Conservation (phyloP, 2,888 invertebrate genomes). For the Apamea crenata region DNA sequence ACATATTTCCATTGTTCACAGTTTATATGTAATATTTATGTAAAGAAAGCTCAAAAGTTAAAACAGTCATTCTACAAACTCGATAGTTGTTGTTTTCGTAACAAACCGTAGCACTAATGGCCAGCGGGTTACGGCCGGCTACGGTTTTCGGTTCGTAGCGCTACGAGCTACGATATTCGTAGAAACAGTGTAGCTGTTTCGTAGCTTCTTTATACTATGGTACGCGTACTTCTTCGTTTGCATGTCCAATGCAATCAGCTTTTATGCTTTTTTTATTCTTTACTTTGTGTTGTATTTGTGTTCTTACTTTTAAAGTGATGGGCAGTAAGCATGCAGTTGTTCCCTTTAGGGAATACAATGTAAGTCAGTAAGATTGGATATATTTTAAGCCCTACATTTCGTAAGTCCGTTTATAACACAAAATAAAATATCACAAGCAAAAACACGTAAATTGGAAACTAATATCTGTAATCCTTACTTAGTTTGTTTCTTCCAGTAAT, state of each 20-base stretch:
- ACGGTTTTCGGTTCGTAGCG: slow-evolving; percentile 12
- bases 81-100: no score
- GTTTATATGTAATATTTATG: background rate
- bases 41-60: background rate
- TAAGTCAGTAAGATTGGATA: background rate
- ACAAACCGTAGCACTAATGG: background rate
- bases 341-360: background rate
- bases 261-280: background rate
- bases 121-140: slow-evolving; percentile 3
- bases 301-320: no score
- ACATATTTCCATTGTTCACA: background rate
- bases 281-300: no score
- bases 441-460: background rate
- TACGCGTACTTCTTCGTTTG: background rate
- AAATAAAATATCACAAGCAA: background rate
- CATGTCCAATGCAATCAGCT: slow-evolving; percentile 13
- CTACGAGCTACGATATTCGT: slow-evolving; percentile 38
- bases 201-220: background rate
- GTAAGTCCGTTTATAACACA: background rate
- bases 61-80: background rate
- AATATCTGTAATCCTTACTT: no score
- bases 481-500: no score
- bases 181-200: slow-evolving; percentile 1
- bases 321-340: no score
- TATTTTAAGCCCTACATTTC: background rate